These are phyloP conservation scores for Dryomyza anilis DNA, from an alignment of 2,888 invertebrate species.

Conservation along the genomic window DNA sequence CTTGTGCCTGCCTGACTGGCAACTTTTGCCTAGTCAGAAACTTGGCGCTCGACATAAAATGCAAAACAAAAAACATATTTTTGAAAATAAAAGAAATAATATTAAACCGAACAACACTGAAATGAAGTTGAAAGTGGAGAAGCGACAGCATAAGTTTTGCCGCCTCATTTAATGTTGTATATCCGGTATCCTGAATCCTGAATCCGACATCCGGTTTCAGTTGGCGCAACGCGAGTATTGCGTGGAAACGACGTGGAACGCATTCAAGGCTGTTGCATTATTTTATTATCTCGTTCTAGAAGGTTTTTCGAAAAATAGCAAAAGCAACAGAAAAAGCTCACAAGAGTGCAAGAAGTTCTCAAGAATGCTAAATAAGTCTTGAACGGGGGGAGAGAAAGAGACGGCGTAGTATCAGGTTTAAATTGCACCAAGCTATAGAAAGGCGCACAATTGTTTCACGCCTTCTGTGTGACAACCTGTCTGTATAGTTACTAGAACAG, in stretches of 20 bases:
- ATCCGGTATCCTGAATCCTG: conserved; percentile 13
- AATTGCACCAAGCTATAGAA: no score
- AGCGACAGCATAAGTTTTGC: conserved; percentile 7
- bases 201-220: no score
- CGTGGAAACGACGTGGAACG: neutral
- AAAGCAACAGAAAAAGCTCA: no score
- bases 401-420: neutral
- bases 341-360: neutral
- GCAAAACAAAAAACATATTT: conserved; percentile 1
- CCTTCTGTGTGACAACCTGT: neutral
- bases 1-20: neutral
- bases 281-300: conserved; percentile 5
- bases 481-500: neutral
- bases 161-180: conserved; percentile 21
- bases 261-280: neutral
- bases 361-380: neutral
- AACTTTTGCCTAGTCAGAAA: neutral
- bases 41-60: no score
- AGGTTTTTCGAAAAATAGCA: neutral
- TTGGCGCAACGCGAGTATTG: neutral
- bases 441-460: no score
- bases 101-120: neutral
- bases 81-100: neutral
- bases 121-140: neutral
- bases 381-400: neutral